These are phyloP conservation scores for Resseliella maxima DNA, from an alignment of 2,888 invertebrate species.

Conservation along the genomic window DNA sequence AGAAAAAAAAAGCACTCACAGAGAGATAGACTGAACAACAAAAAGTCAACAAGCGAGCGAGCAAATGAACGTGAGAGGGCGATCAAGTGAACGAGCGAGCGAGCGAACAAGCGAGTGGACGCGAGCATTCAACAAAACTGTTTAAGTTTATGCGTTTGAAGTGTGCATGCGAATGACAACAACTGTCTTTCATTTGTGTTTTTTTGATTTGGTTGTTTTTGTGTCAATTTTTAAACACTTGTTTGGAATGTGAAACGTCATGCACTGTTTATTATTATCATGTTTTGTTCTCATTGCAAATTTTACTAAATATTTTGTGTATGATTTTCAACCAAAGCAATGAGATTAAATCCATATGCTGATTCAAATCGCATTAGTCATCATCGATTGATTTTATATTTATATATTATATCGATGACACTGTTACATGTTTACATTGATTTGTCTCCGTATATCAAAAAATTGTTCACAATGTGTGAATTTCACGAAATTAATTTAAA, in stretches of 20 bases:
- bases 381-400: no score
- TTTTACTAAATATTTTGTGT: background rate
- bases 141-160: no score
- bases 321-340: background rate
- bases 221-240: background rate
- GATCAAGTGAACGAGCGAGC: background rate
- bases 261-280: conserved; percentile 44
- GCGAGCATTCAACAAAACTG: no score
- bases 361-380: no score
- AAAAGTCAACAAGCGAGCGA: background rate
- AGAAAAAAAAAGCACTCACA: background rate
- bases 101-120: no score
- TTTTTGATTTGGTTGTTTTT: background rate
- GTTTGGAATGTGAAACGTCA: conserved; percentile 47
- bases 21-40: background rate
- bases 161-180: no score
- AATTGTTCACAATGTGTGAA: no score
- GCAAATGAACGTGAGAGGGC: background rate
- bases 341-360: background rate
- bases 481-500: no score
- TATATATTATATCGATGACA: no score
- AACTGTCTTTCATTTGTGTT: background rate
- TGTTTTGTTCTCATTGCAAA: background rate
- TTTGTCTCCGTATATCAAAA: no score
- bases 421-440: no score